Evolutionary conservation across 2,888 invertebrate genomes (phyloP).

Genomic region (Dryomyza anilis): DNA sequence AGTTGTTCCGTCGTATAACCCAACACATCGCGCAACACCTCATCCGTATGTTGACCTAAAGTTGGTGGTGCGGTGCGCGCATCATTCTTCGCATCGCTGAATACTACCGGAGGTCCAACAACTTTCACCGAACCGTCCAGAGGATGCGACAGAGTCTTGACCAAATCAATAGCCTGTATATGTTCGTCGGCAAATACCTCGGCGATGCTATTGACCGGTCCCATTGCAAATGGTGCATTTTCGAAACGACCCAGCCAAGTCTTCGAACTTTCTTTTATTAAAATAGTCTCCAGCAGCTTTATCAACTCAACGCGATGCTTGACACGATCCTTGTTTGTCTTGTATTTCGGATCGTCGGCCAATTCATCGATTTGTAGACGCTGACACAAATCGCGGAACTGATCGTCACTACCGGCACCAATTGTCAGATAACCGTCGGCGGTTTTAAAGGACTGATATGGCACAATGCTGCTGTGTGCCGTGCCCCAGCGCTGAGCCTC

Average conservation of each 20-base stretch:
- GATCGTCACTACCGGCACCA: slow-evolving; percentile 84
- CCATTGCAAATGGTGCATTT: slow-evolving; percentile 81
- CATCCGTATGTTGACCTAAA: slow-evolving; percentile 85
- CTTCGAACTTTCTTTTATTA: slow-evolving; percentile 69
- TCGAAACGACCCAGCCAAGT: slow-evolving; percentile 79
- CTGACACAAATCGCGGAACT: slow-evolving; percentile 76
- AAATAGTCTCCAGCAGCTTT: slow-evolving; percentile 66
- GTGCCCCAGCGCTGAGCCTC: slow-evolving; percentile 88
- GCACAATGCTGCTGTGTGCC: slow-evolving; percentile 91
- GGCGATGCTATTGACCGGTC: slow-evolving; percentile 85
- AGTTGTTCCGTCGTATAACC: slow-evolving; percentile 69
- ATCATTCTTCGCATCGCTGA: slow-evolving; percentile 73
- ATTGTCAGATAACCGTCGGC: slow-evolving; percentile 83
- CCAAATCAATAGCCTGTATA: slow-evolving; percentile 73
- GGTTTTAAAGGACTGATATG: slow-evolving; percentile 88
- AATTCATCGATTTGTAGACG: slow-evolving; percentile 68
- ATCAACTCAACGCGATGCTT: slow-evolving; percentile 74
- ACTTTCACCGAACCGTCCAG: slow-evolving; percentile 74
- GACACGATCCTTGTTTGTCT: slow-evolving; percentile 77
- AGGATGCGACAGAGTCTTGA: slow-evolving; percentile 74
- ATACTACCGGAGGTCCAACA: slow-evolving; percentile 87
- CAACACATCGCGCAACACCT: slow-evolving; percentile 73
- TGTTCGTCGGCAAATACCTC: slow-evolving; percentile 90
- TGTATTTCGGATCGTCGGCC: slow-evolving; percentile 68
- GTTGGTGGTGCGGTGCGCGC: slow-evolving; percentile 79